Evolutionary conservation across 2,888 invertebrate genomes (phyloP), one percentile per base, ranked within the genome.

Genomic region (Stenichneumon culpator): DNA sequence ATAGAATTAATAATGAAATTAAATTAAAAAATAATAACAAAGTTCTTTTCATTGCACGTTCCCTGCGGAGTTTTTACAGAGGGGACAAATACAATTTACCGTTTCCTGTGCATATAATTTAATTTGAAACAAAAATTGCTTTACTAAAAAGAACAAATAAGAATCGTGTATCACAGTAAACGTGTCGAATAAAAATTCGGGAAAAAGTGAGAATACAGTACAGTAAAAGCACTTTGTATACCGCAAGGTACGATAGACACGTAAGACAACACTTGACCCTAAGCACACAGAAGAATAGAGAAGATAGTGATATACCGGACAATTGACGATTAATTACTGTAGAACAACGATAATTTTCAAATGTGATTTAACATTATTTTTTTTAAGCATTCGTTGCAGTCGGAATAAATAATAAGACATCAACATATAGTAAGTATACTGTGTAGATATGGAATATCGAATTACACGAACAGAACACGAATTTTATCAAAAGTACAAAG

Each of bases 381-480:
- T 22, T 22, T 9, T 3, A 67, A 63, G 32, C 69, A 75, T 68
- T 68, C 52, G 78, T 78, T 44, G 77, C 69, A 72, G 72, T 80
- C 19, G 36, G 28, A 73, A 25, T 65, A 52, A 82, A 84, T 73
- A 86, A 72, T 72, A 74, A 3, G 72, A 78, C 86, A 88, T 83
- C 84, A 82, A 87, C 68, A 60, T 63, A 87, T 86, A 87, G 39
- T 78, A 81, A 74, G 86, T 84, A 74, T 19, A 54, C 47, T 57
- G 50, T 68, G 63, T 72, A 75, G 32, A 75, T 14, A 67, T 47
- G 68, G 50, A 70, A 47, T 72, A 84, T 74, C 52, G 78, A 70
- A 52, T 74, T 79, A 60, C 19, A 83, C 73, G 63, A 68, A 69
- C 68, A 6, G 72, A 81, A 89, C 86, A 88, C 86, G 83, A 89